These are phyloP conservation scores for Saccostrea cuccullata DNA, from an alignment of 1,140 invertebrate genomes.

Conservation along the genomic window DNA sequence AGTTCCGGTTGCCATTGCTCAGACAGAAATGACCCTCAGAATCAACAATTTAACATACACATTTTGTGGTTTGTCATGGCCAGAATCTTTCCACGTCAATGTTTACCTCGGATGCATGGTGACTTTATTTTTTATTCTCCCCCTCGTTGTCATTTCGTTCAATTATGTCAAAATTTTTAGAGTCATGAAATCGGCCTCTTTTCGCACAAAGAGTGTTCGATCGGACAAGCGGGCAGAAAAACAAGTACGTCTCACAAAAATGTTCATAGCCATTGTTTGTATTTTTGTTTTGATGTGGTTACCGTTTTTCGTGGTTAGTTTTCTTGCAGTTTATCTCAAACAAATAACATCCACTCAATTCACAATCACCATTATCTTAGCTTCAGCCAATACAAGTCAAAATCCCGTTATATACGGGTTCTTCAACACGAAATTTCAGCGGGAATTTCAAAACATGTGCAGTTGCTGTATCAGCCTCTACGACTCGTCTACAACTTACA, in stretches of 20 bases:
- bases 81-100: conserved; percentile 54
- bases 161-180: conserved; percentile 62
- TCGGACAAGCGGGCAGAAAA: conserved; percentile 38
- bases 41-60: conserved; percentile 21
- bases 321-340: conserved; percentile 60
- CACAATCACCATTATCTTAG: conserved; percentile 63
- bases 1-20: conserved; percentile 63
- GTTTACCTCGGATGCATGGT: conserved; percentile 61
- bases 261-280: conserved; percentile 62
- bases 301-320: conserved; percentile 66
- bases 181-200: conserved; percentile 52
- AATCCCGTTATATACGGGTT: conserved; percentile 68
- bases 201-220: conserved; percentile 31
- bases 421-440: conserved; percentile 62
- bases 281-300: conserved; percentile 66
- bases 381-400: conserved; percentile 61
- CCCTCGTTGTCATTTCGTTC: conserved; percentile 58
- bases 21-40: conserved; percentile 48
- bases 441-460: conserved; percentile 61
- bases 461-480: conserved; percentile 39
- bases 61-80: conserved; percentile 65
- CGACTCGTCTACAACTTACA: neutral
- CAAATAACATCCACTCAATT: conserved; percentile 65
- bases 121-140: conserved; percentile 61
- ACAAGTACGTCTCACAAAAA: conserved; percentile 64